A percentile compares a stretch with the other conserved stretches of the same genome.
phyloP scores from a whole-genome alignment of 64 coral and sea anemone species.

The Anthopleura sola region DNA sequence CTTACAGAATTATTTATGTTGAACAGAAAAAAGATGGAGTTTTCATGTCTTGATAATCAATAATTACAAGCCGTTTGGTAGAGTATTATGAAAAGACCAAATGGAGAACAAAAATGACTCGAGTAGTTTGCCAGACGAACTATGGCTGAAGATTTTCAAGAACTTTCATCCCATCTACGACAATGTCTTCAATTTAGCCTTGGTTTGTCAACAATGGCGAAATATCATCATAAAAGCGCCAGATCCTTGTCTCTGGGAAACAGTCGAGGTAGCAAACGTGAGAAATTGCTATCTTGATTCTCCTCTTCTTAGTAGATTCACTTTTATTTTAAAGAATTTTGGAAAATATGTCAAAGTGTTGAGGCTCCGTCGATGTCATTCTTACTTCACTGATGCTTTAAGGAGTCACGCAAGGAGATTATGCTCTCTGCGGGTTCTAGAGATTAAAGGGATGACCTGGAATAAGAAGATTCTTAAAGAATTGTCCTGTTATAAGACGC shows the following conservation, averaged over 20 bases:
- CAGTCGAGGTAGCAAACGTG: constrained; percentile 47
- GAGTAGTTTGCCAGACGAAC: constrained; percentile 56
- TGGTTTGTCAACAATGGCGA: constrained; percentile 75
- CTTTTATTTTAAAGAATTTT: constrained; percentile 41
- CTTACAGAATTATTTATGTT: neutral
- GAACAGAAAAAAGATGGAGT: neutral
- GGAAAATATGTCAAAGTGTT: constrained; percentile 48
- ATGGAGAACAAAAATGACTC: neutral
- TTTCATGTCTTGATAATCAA: neutral
- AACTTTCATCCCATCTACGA: constrained; percentile 70
- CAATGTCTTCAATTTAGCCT: constrained; percentile 47
- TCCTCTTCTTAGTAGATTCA: constrained; percentile 62
- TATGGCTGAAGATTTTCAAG: constrained; percentile 80
- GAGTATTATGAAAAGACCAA: neutral
- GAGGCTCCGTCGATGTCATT: constrained; percentile 64
- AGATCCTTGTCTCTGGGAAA: constrained; percentile 74
- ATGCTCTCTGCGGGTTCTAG: constrained; percentile 35
- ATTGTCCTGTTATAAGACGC: constrained; percentile 62
- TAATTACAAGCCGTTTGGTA: neutral
- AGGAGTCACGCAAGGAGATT: constrained; percentile 7
- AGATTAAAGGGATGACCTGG: constrained; percentile 72
- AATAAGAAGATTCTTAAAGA: constrained; percentile 61
- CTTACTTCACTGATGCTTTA: constrained; percentile 53
- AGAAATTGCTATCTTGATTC: constrained; percentile 64
- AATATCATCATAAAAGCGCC: constrained; percentile 37